Evolutionary conservation across 2,113 vertebrate genomes (phyloP).

Genomic region (Numenius arquata): DNA sequence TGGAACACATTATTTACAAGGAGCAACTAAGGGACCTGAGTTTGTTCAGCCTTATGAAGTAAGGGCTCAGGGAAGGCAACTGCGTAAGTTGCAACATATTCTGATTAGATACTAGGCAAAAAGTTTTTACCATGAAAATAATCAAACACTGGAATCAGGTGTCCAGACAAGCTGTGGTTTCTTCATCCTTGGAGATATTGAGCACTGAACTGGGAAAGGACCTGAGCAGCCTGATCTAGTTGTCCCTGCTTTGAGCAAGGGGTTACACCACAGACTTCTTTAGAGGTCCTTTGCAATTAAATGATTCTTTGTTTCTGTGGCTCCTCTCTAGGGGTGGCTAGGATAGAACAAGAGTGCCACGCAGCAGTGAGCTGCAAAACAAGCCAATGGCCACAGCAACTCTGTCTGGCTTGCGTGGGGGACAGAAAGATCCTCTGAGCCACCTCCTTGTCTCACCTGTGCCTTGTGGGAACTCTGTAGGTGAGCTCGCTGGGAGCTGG

Average conservation of each 20-base stretch:
- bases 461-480: constrained; percentile 76
- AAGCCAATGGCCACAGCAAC: not conserved
- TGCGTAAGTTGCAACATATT: not conserved
- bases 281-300: not conserved
- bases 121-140: not conserved
- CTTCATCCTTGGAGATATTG: not conserved
- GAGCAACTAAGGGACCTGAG: not conserved
- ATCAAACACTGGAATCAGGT: not conserved
- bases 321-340: not conserved
- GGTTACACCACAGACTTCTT: not conserved
- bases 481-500: constrained; percentile 77
- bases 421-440: not conserved
- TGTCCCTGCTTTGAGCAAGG: not conserved
- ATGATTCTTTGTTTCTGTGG: not conserved
- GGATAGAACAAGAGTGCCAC: not conserved
- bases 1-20: not conserved
- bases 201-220: not conserved
- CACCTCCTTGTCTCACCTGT: constrained; percentile 75
- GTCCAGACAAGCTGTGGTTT: not conserved
- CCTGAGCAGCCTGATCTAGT: not conserved
- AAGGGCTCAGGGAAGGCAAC: not conserved
- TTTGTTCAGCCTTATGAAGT: not conserved
- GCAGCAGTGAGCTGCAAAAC: not conserved
- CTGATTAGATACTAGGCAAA: not conserved
- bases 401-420: not conserved